A percentile compares a stretch with the other conserved stretches of the same genome.
phyloP scores from a whole-genome alignment of 2,888 invertebrate genomes.

The Elgonia sp. region DNA sequence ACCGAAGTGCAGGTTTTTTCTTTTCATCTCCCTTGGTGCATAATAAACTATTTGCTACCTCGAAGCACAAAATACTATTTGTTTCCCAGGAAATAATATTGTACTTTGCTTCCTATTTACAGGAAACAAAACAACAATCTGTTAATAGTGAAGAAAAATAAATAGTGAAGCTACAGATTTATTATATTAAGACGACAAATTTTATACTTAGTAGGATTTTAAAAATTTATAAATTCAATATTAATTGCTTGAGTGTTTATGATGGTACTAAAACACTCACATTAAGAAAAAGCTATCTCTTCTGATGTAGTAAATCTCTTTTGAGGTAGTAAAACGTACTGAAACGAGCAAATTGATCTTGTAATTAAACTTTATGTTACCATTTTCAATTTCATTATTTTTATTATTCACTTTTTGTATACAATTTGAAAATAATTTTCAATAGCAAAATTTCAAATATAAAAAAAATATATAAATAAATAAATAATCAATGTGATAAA shows the following conservation, averaged over 20 bases:
- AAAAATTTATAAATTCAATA: background rate
- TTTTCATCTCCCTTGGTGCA: too few species aligned
- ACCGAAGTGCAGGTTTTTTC: too few species aligned
- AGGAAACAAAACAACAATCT: too few species aligned
- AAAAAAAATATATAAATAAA: background rate
- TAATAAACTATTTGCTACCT: too few species aligned
- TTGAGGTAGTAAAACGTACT: background rate
- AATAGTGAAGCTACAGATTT: background rate
- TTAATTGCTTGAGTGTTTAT: background rate
- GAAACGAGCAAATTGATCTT: background rate
- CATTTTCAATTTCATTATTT: background rate
- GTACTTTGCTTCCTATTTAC: too few species aligned
- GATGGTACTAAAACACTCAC: slow-evolving; percentile 5
- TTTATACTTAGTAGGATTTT: background rate
- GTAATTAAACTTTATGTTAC: background rate
- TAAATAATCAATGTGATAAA: too few species aligned
- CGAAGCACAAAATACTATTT: too few species aligned
- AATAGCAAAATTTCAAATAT: background rate
- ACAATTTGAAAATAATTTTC: background rate
- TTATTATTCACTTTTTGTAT: background rate
- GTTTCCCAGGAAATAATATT: too few species aligned
- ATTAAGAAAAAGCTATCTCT: background rate
- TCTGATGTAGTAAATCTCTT: background rate
- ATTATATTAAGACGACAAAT: background rate
- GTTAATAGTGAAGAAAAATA: too few species aligned